Evolutionary conservation across 2,113 vertebrate genomes (phyloP).

Genomic region (Phocoena sinus): DNA sequence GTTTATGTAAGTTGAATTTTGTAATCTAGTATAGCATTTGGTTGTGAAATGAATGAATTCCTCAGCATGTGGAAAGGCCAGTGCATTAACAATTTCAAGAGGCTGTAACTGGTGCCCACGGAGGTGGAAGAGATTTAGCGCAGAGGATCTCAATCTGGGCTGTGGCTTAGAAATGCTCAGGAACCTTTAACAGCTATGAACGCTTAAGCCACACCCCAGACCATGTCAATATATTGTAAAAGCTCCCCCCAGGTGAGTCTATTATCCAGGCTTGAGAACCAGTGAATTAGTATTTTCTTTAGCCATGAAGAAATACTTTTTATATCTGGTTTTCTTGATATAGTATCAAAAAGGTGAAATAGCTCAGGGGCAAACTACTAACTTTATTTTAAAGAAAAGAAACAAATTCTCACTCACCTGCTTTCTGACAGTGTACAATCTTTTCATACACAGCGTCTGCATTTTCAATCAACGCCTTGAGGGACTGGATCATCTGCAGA

Average conservation of each 20-base stretch:
- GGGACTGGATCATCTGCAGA: constrained; percentile 94
- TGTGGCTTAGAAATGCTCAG: neutral
- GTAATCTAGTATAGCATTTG: neutral
- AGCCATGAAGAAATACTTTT: neutral
- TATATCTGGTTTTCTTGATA: neutral
- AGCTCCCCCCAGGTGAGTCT: neutral
- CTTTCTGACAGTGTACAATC: constrained; percentile 93
- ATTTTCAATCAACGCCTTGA: constrained; percentile 90
- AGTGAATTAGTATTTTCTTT: neutral
- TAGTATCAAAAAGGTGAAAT: neutral
- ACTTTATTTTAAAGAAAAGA: neutral
- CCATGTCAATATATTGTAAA: neutral
- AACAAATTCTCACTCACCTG: constrained; percentile 78
- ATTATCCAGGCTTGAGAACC: neutral
- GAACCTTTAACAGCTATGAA: neutral
- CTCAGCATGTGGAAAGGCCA: neutral
- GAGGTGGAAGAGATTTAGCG: neutral
- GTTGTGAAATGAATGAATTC: neutral
- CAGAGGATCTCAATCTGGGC: neutral
- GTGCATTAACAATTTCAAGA: neutral
- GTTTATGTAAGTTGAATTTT: neutral
- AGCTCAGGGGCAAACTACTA: neutral
- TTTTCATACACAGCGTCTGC: constrained; percentile 90
- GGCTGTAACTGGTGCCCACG: neutral
- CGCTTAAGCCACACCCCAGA: neutral